Percentiles rank a stretch among this genome's conserved stretches.
Conservation (phyloP, 2,113 vertebrate species). For the Zosterops hypoxanthus region DNA sequence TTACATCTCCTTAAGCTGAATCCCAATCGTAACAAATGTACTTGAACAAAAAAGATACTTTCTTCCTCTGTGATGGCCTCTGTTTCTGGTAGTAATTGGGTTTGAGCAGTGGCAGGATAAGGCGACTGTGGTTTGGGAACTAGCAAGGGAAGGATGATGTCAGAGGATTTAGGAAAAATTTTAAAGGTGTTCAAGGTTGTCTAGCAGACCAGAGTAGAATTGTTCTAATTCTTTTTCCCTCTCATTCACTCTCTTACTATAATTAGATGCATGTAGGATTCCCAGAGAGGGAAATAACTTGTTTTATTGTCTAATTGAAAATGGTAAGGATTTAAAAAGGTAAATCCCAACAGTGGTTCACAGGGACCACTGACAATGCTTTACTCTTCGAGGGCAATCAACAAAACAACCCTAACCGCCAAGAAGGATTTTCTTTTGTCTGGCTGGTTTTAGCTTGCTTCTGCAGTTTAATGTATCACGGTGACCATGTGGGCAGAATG, state of each 20-base stretch:
- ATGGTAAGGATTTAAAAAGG: not conserved
- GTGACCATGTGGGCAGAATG: not conserved
- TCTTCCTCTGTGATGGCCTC: not conserved
- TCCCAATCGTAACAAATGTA: constrained; percentile 25
- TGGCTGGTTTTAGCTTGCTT: not conserved
- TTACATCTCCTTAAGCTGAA: constrained; percentile 17
- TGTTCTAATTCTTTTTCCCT: not conserved
- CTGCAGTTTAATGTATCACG: not conserved
- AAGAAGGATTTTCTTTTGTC: not conserved
- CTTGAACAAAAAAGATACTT: constrained; percentile 29
- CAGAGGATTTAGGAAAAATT: not conserved
- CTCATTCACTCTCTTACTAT: not conserved
- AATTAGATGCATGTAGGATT: not conserved
- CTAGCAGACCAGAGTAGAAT: not conserved
- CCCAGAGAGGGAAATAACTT: not conserved
- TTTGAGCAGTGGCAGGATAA: not conserved
- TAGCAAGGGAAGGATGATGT: not conserved
- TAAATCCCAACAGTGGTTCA: not conserved
- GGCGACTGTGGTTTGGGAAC: not conserved
- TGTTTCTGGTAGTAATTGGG: not conserved
- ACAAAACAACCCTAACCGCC: not conserved
- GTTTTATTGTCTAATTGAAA: not conserved
- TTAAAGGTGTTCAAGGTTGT: not conserved
- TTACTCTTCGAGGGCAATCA: not conserved
- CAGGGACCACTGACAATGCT: not conserved